A percentile compares a stretch with the other conserved stretches of the same genome.
Evolutionary conservation across 2,113 vertebrate species (phyloP).

Genomic region (Struthidea cinerea): DNA sequence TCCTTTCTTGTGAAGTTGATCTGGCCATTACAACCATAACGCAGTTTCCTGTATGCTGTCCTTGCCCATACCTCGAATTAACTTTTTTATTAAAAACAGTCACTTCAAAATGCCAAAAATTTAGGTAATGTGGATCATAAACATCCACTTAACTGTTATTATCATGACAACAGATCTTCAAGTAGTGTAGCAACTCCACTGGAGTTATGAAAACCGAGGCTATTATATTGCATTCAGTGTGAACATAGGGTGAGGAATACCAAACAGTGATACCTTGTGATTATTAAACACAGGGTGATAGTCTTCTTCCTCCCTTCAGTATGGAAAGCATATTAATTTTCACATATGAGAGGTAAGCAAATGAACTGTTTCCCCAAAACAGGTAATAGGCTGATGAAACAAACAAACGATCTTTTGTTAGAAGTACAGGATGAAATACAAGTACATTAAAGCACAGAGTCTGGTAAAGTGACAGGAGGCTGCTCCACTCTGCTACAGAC

Average conservation of each 20-base stretch:
- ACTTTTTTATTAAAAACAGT: not conserved
- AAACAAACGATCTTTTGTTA: not conserved
- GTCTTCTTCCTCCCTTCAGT: not conserved
- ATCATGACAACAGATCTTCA: not conserved
- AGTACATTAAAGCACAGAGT: not conserved
- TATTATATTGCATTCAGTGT: slow-evolving; percentile 4
- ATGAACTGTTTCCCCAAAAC: not conserved
- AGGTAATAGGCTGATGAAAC: not conserved
- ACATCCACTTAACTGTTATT: not conserved
- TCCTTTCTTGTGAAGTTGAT: not conserved
- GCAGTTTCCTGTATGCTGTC: not conserved
- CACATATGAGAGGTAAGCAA: not conserved
- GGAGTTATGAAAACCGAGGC: slow-evolving; percentile 33
- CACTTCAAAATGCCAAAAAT: not conserved
- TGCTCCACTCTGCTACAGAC: not conserved
- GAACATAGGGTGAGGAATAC: slow-evolving; percentile 1
- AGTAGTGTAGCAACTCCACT: slow-evolving; percentile 40
- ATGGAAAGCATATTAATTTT: not conserved
- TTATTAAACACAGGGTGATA: not conserved
- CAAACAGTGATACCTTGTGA: not conserved
- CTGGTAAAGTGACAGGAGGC: not conserved
- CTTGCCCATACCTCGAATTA: not conserved
- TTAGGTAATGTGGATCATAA: not conserved
- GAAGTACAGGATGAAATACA: not conserved
- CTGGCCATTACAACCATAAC: not conserved